Base-by-base conservation (phyloP, 2,113 vertebrate species). In the Chaetops frenatus region DNA sequence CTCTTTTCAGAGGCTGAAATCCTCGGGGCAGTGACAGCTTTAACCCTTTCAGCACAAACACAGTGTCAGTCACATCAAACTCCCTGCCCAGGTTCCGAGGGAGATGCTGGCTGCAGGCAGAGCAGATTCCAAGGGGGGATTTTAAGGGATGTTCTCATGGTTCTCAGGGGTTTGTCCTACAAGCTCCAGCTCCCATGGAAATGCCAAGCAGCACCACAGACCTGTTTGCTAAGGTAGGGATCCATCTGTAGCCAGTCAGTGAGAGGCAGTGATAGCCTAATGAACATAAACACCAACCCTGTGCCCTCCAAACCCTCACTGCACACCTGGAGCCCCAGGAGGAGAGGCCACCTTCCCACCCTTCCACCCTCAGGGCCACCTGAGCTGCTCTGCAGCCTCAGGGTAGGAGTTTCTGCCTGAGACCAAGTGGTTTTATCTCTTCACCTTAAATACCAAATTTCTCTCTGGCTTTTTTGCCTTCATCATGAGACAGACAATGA, bases 51-150 rank as follows among this genome's bases (percentile, higher is more conserved):
- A 77, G 45, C 18, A 42, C 66, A 35, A 64, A 27, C 38, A 20
- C 45, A 62, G 60, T 1, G 0, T 0, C 5, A 3, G 10, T 7
- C 40, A 42, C 2, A 0, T 18, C 24, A 18, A 22, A 24, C 5
- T 36, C 47, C 29, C 61, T 15, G 29, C 44, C 44, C n/a, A 15
- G 10, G 9, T 6, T 14, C 64, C 25, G 2, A 28, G 12, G 40
- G 25, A 42, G 24, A 23, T 3, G 61, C 1, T 65, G 54, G 57
- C 38, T 27, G 6, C 51, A 29, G 71, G 36, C 6, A 9, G 4
- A 38, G n/a, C 12, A 6, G 20, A 35, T 45, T 40, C 60, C 15
- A 57, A 9, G 25, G 40, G 9, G 6, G 12, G n/a, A 45, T 62
- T 70, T 77, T 60, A 42, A 70, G 61, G 24, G 36, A 36, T 25